These are phyloP conservation scores for Carlito syrichta DNA, from an alignment of 2,113 vertebrate species.

Conservation along the genomic window DNA sequence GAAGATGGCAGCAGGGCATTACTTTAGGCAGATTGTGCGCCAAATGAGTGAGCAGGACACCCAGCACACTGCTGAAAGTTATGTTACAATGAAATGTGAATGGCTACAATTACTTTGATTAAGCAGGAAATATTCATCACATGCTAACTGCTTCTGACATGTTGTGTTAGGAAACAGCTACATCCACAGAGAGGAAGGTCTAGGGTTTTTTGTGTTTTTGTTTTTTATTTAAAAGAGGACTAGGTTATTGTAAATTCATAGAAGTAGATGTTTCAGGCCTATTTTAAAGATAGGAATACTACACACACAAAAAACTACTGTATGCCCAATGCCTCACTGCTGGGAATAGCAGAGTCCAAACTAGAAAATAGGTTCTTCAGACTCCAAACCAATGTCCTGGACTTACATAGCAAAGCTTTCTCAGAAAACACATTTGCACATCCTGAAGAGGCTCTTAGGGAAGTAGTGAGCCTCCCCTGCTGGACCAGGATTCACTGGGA, in stretches of 20 bases:
- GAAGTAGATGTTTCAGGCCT: not conserved
- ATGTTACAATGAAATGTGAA: no score
- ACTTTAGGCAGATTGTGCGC: not conserved
- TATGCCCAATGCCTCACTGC: fast-evolving
- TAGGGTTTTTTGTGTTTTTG: no score
- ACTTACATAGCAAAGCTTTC: not conserved
- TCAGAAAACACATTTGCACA: not conserved
- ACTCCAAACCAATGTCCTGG: not conserved
- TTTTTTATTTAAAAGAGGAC: not conserved
- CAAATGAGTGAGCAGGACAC: fast-evolving
- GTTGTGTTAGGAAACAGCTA: not conserved
- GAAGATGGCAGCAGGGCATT: constrained; percentile 35
- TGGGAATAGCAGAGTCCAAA: not conserved
- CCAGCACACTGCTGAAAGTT: not conserved
- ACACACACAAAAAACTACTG: not conserved
- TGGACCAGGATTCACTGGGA: not conserved
- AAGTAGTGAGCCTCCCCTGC: not conserved
- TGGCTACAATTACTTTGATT: constrained; percentile 55
- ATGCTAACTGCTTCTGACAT: not conserved
- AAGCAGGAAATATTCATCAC: constrained; percentile 12
- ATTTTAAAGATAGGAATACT: not conserved
- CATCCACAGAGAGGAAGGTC: not conserved
- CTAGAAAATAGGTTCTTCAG: not conserved
- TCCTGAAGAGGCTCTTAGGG: not conserved
- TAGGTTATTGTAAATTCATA: not conserved